Conservation (phyloP, 2,888 invertebrate genomes). For the Mythimna vitellina region DNA sequence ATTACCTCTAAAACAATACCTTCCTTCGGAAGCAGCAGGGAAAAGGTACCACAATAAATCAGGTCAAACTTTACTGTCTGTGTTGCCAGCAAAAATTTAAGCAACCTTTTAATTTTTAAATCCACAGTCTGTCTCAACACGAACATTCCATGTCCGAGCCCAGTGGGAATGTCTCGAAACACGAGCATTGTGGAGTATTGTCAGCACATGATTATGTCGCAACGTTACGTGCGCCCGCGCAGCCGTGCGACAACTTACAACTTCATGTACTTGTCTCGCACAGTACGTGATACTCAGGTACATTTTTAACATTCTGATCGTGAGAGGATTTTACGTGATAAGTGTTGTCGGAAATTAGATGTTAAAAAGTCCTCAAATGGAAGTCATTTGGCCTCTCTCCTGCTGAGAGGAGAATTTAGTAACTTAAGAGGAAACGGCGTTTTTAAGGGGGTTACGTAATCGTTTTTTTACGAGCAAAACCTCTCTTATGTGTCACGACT, state of each 20-base stretch:
- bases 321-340: constrained; percentile 22
- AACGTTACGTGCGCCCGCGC: constrained; percentile 60
- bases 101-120: background rate
- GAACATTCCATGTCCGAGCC: constrained; percentile 30
- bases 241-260: constrained; percentile 62
- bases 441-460: background rate
- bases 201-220: constrained; percentile 64
- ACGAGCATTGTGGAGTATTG: constrained; percentile 66
- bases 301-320: constrained; percentile 40
- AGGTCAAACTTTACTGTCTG: too few relatives aligned
- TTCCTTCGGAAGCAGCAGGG: background rate
- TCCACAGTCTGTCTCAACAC: constrained; percentile 10
- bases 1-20: too few relatives aligned
- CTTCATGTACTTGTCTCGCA: constrained; percentile 44
- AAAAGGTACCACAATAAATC: background rate
- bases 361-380: background rate
- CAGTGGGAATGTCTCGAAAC: constrained; percentile 66
- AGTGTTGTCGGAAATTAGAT: background rate
- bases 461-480: background rate
- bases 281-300: constrained; percentile 32
- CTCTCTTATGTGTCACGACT: background rate
- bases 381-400: background rate
- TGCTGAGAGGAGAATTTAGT: too few relatives aligned
- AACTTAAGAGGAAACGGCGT: background rate
- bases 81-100: background rate